Evolutionary conservation across 2,113 vertebrate genomes (phyloP).

Genomic region (Rhinoderma darwinii): DNA sequence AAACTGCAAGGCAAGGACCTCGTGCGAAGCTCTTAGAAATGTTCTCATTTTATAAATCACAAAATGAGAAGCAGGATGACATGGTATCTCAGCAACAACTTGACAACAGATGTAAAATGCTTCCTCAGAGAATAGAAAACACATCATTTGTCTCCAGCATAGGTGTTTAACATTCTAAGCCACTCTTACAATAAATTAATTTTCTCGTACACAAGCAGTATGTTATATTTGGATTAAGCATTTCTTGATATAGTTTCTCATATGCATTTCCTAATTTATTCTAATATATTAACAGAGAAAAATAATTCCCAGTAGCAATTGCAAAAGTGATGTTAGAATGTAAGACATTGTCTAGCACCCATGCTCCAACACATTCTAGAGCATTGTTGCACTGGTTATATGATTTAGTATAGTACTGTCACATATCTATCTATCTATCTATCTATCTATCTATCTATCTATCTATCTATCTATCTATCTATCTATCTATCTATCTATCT

Average conservation of each 20-base stretch:
- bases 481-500: too few relatives aligned
- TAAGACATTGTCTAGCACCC: neutral
- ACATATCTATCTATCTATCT: neutral
- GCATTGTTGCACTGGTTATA: neutral
- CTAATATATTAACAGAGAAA: conserved; percentile 43
- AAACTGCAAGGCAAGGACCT: conserved; percentile 64
- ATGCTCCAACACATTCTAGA: neutral
- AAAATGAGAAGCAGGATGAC: conserved; percentile 67
- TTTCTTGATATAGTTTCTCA: conserved; percentile 54
- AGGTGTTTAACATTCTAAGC: conserved; percentile 74
- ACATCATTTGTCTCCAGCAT: conserved; percentile 69
- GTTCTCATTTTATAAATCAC: conserved; percentile 73
- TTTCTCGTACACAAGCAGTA: conserved; percentile 68
- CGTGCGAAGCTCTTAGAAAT: conserved; percentile 67
- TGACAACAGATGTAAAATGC: conserved; percentile 75
- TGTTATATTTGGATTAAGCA: conserved; percentile 58
- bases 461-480: neutral
- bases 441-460: neutral
- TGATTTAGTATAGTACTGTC: too few relatives aligned
- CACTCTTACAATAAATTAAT: conserved; percentile 75
- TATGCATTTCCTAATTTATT: conserved; percentile 51
- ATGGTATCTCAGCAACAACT: conserved; percentile 76
- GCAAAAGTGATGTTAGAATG: neutral
- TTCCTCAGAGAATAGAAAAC: conserved; percentile 68
- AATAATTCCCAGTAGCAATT: conserved; percentile 35